Percentiles rank a stretch among this genome's conserved stretches.
These are phyloP conservation scores for Zosterops lateralis DNA, from an alignment of 2,113 vertebrate species.

Conservation along the genomic window DNA sequence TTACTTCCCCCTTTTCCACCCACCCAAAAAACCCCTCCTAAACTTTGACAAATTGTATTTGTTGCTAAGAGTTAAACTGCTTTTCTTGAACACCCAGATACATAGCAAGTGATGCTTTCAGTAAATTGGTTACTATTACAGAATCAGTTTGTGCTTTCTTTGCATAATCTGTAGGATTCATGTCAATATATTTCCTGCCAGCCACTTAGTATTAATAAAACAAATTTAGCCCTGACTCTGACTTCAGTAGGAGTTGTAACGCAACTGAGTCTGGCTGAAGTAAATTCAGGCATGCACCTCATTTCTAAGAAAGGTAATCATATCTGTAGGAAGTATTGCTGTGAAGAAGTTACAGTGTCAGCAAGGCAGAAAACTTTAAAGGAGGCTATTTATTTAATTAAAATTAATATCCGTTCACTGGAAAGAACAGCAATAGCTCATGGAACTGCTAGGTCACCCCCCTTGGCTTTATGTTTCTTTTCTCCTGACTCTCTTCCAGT, in stretches of 20 bases:
- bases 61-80: background rate
- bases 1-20: background rate
- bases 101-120: background rate
- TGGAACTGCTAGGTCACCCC: conserved; percentile 21
- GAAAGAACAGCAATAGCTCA: conserved; percentile 17
- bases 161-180: background rate
- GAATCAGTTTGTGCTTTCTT: background rate
- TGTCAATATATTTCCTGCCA: background rate
- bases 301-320: background rate
- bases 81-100: background rate
- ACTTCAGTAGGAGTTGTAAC: background rate
- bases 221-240: background rate
- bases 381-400: conserved; percentile 31
- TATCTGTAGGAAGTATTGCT: background rate
- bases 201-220: background rate
- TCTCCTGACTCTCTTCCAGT: background rate
- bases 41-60: background rate
- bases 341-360: background rate
- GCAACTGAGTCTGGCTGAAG: background rate
- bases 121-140: background rate
- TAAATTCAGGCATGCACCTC: background rate
- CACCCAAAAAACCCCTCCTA: background rate
- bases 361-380: background rate
- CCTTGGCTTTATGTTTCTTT: background rate
- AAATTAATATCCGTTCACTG: background rate